Evolutionary conservation across 2,888 invertebrate genomes (phyloP).

Genomic region (Adelphocoris suturalis): DNA sequence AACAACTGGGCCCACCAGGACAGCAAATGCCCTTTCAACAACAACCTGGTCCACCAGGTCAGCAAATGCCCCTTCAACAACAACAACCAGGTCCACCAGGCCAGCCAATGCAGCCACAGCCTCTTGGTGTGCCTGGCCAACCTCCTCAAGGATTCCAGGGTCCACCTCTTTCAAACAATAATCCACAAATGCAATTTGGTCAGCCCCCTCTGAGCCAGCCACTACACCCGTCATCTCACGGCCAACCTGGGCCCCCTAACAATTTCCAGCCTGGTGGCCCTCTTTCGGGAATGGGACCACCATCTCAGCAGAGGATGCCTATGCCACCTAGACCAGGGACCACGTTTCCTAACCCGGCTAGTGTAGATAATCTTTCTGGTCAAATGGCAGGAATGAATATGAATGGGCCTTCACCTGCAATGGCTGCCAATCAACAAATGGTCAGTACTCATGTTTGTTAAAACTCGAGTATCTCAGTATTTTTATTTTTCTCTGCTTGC

Average conservation of each 20-base stretch:
- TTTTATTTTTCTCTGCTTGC: neutral
- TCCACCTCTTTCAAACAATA: neutral
- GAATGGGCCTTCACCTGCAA: conserved; percentile 77
- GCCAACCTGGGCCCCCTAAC: conserved; percentile 43
- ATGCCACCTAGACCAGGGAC: conserved; percentile 60
- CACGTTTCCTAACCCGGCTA: conserved; percentile 51
- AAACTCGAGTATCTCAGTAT: neutral
- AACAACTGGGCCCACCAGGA: neutral
- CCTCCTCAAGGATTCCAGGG: neutral
- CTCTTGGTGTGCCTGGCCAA: conserved; percentile 2
- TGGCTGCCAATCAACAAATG: conserved; percentile 55
- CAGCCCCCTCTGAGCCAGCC: conserved; percentile 49
- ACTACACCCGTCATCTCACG: neutral
- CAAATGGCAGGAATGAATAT: conserved; percentile 79
- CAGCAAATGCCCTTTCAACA: conserved; percentile 29
- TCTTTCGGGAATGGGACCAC: conserved; percentile 2
- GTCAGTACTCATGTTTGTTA: neutral
- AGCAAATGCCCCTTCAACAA: conserved; percentile 64
- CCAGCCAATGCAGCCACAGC: neutral
- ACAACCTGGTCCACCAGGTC: conserved; percentile 55
- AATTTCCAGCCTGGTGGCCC: neutral
- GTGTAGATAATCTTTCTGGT: conserved; percentile 76
- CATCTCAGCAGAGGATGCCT: conserved; percentile 52
- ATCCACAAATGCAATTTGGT: conserved; percentile 66
- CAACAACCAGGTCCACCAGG: neutral